phyloP scores from a whole-genome alignment of 2,113 vertebrate genomes.

The Eira barbara region DNA sequence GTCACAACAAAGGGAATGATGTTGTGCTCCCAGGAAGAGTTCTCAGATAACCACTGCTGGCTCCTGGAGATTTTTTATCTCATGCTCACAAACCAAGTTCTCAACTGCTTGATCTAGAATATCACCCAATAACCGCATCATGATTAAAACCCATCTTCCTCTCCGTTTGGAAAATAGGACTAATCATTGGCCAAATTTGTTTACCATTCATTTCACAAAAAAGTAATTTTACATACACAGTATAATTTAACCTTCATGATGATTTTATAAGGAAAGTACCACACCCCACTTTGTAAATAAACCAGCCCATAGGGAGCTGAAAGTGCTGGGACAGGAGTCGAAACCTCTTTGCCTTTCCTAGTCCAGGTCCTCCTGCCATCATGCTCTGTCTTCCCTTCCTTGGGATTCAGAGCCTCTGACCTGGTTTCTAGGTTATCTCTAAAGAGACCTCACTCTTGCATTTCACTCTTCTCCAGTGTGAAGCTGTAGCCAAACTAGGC shows the following conservation, averaged over 20 bases:
- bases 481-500: background rate
- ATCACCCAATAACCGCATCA: background rate
- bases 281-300: background rate
- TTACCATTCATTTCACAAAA: background rate
- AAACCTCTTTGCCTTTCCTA: background rate
- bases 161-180: background rate
- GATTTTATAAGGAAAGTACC: background rate
- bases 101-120: background rate
- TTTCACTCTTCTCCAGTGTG: background rate
- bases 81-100: background rate
- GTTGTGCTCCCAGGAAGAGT: rapidly evolving
- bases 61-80: background rate
- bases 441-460: background rate
- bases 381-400: background rate
- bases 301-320: background rate
- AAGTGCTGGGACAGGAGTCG: background rate
- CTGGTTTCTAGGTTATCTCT: background rate
- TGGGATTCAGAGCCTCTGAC: background rate
- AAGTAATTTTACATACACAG: background rate
- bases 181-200: background rate
- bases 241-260: background rate
- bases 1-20: background rate
- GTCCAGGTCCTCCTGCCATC: background rate
- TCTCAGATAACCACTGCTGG: background rate
- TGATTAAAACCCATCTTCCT: background rate